Evolutionary conservation across 2,888 invertebrate species (phyloP).

Genomic region (Mystacides longicornis): DNA sequence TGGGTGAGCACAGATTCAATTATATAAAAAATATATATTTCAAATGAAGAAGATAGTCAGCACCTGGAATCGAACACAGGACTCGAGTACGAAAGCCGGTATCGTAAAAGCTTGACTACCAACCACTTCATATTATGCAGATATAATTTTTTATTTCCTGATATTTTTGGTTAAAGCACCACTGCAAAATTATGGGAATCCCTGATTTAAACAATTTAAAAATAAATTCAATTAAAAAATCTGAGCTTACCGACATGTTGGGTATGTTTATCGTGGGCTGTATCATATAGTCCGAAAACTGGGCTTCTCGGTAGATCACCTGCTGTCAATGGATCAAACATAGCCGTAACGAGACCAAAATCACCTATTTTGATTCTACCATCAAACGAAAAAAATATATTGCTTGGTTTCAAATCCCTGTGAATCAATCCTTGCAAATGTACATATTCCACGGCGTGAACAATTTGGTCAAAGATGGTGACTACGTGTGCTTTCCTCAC

Average conservation of each 20-base stretch:
- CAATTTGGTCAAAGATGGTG: slow-evolving; percentile 80
- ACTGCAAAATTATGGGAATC: background rate
- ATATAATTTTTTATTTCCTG: no score
- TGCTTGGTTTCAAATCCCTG: slow-evolving; percentile 81
- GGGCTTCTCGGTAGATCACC: slow-evolving; percentile 26
- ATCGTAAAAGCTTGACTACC: no score
- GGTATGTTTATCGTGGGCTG: slow-evolving; percentile 46
- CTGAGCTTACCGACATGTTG: slow-evolving; percentile 52
- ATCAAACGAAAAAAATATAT: slow-evolving; percentile 79
- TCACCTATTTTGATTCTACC: slow-evolving; percentile 93
- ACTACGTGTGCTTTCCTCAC: slow-evolving; percentile 48
- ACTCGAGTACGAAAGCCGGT: no score
- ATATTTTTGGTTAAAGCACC: no score
- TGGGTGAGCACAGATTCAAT: no score
- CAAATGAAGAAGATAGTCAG: no score
- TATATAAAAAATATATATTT: no score
- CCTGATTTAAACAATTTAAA: background rate
- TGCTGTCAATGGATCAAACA: slow-evolving; percentile 52
- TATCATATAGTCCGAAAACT: slow-evolving; percentile 9
- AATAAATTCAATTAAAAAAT: background rate
- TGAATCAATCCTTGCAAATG: slow-evolving; percentile 91
- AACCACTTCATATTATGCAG: no score
- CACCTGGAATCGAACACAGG: no score
- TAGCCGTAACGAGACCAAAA: slow-evolving; percentile 93
- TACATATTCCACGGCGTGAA: slow-evolving; percentile 92